Conservation (phyloP, 2,113 vertebrate species). For the Emydocephalus ijimae region DNA sequence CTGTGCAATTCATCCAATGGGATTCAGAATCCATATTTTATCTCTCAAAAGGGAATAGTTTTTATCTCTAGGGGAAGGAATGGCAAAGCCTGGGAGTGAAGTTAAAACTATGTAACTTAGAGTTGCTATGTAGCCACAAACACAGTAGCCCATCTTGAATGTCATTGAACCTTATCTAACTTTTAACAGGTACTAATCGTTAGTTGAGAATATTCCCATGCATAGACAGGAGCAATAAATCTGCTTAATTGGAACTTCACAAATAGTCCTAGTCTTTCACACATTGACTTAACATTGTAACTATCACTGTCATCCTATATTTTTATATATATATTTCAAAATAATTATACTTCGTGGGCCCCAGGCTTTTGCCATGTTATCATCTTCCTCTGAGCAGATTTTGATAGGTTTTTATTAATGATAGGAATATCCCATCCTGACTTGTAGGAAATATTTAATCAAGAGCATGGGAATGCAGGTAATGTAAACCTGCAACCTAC, state of each 20-base stretch:
- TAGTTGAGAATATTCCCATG: too few species aligned
- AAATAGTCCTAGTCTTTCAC: too few species aligned
- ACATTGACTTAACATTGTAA: neutral
- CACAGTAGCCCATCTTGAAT: too few species aligned
- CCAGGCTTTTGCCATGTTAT: neutral
- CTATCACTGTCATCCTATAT: neutral
- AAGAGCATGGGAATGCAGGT: neutral
- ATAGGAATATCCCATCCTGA: neutral
- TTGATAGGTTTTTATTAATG: neutral
- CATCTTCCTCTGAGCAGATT: neutral
- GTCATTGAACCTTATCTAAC: too few species aligned
- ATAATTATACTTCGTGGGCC: neutral
- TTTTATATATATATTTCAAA: neutral
- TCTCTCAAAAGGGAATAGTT: neutral
- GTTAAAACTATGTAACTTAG: too few species aligned
- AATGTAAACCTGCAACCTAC: neutral
- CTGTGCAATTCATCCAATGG: neutral
- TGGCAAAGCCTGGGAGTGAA: too few species aligned
- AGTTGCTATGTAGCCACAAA: too few species aligned
- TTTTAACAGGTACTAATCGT: too few species aligned
- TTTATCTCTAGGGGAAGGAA: neutral
- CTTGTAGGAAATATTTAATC: neutral
- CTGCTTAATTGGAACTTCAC: too few species aligned
- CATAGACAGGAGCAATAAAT: too few species aligned
- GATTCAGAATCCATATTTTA: neutral